Conservation (phyloP, 1,140 invertebrate genomes). For the Orius insidiosus region DNA sequence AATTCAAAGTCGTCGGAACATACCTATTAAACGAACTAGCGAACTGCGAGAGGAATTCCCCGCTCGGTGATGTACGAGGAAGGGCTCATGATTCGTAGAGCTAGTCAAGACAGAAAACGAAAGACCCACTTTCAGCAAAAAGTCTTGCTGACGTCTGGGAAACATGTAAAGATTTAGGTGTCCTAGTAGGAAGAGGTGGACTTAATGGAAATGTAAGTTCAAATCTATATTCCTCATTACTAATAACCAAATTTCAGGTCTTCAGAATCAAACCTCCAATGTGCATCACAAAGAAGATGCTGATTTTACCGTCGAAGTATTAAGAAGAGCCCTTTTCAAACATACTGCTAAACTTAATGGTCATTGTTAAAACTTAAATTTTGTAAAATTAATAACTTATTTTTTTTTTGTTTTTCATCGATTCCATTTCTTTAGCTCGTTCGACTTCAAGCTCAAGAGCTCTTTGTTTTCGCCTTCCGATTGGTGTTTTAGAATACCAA, state of each 20-base stretch:
- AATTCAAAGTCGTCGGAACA: slow-evolving; percentile 47
- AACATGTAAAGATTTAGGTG: slow-evolving; percentile 61
- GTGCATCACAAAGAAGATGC: slow-evolving; percentile 78
- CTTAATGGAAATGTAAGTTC: slow-evolving; percentile 62
- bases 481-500: slow-evolving; percentile 44
- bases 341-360: slow-evolving; percentile 15
- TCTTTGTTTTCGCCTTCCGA: slow-evolving; percentile 38
- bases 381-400: no score
- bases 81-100: slow-evolving; percentile 86
- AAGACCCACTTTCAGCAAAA: slow-evolving; percentile 39
- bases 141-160: slow-evolving; percentile 63
- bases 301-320: slow-evolving; percentile 52
- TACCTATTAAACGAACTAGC: slow-evolving; percentile 61
- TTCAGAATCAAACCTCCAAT: slow-evolving; percentile 92
- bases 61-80: slow-evolving; percentile 78
- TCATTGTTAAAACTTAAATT: not conserved
- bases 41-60: slow-evolving; percentile 48
- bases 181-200: slow-evolving; percentile 78
- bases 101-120: slow-evolving; percentile 53
- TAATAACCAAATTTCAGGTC: slow-evolving; percentile 39
- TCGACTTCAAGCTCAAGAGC: slow-evolving; percentile 32
- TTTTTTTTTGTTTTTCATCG: no score
- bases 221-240: not conserved
- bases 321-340: slow-evolving; percentile 35
- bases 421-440: not conserved